A percentile compares a stretch with the other conserved stretches of the same genome.
phyloP scores from a whole-genome alignment of 2,113 vertebrate genomes.

The Scophthalmus maximus region DNA sequence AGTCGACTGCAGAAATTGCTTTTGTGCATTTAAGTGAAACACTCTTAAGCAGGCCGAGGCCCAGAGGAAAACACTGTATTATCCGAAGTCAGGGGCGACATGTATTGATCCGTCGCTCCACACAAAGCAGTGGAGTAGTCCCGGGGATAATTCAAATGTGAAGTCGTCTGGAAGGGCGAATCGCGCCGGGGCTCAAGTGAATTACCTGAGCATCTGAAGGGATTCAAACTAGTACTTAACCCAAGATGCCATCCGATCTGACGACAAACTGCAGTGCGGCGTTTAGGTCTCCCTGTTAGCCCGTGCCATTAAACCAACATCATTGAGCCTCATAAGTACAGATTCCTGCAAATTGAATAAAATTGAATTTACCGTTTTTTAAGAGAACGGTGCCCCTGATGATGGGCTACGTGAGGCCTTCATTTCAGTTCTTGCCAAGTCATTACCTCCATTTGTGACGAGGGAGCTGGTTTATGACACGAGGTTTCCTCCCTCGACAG shows the following conservation, averaged over 20 bases:
- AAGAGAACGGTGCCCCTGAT: constrained; percentile 41
- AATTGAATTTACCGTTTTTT: too few species aligned
- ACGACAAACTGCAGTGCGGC: constrained; percentile 30
- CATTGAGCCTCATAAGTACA: constrained; percentile 50
- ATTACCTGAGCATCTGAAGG: constrained; percentile 25
- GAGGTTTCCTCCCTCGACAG: neutral
- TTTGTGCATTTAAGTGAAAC: constrained; percentile 16
- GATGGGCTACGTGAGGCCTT: constrained; percentile 27
- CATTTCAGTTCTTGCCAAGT: constrained; percentile 47
- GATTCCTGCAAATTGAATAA: constrained; percentile 28
- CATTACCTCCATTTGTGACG: constrained; percentile 41
- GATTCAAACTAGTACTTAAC: constrained; percentile 39
- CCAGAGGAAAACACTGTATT: constrained; percentile 8
- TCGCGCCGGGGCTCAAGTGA: constrained; percentile 14
- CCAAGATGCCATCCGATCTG: constrained; percentile 33
- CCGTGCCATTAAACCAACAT: constrained; percentile 44
- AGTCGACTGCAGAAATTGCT: constrained; percentile 26
- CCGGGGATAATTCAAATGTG: constrained; percentile 26
- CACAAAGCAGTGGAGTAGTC: neutral
- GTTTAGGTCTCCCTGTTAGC: constrained; percentile 25
- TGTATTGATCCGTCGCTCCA: constrained; percentile 8
- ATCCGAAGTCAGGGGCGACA: constrained; percentile 15
- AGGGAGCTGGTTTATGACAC: constrained; percentile 21
- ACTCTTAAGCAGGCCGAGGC: neutral
- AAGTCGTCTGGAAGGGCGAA: constrained; percentile 17